Base-by-base conservation (phyloP, 2,888 invertebrate species). In the Pachymerium ferrugineum region DNA sequence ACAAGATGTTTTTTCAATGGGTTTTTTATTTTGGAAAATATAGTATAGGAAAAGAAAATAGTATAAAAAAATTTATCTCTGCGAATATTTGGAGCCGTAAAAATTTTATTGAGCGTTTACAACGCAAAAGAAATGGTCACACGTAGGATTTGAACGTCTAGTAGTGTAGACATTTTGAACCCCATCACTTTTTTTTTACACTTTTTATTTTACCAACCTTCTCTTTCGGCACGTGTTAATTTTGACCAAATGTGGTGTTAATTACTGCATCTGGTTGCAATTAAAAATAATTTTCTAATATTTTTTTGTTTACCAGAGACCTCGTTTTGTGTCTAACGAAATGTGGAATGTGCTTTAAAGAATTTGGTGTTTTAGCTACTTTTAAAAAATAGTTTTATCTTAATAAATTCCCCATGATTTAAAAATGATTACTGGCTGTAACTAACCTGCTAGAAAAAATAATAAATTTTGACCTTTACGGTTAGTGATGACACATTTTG, bases 81-180 rank as follows among this genome's bases (percentile, higher is more conserved):
- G 25, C 62, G 62, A 62, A 62, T 62, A 62, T 62, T 62, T 62
- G 28, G 25, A 28, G 62, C 28, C 25, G 62, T 62, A 62, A 62
- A 62, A 62, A 10, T 62, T 62, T 62, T 62, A 62, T 62, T 62
- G 62, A 62, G 25, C 10, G 62, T 62, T 62, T 62, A 62, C 62
- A 62, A 62, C 62, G 62, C 62, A 62, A 62, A 62, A 62, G 62
- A 62, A 62, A 62, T 62, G 62, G 62, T 25, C 62, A 62, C 62
- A 47, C 47, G 47, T 47, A 47, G 47, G 22, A 47, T 47, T 47
- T 47, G 47, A 47, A 47, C 47, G 47, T 47, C 47, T 47, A 47
- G 19, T 22, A 25, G 14, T 62, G 62, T n/a, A 62, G 62, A 62
- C 62, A 25, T 25, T n/a, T 19, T 54, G 19, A 54, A 54, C 47